Conservation (phyloP, 1,140 invertebrate species). For the Drosophila lacertosa region DNA sequence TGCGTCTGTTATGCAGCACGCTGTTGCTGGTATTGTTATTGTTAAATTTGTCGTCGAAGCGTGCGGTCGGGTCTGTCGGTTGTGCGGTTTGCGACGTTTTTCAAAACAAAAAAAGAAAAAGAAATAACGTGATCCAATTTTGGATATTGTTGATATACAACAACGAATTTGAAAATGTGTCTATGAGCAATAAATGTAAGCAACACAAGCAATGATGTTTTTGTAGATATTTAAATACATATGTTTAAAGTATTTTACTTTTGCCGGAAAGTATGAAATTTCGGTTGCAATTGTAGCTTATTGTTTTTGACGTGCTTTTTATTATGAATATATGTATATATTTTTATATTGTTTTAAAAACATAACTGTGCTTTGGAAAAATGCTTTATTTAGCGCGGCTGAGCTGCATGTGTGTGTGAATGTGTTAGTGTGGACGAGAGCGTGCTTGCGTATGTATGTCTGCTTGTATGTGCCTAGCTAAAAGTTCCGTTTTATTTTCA, state of each 20-base stretch:
- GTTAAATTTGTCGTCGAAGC: slow-evolving; percentile 36
- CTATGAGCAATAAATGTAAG: slow-evolving; percentile 37
- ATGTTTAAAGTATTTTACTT: slow-evolving; percentile 2
- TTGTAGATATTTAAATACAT: neutral
- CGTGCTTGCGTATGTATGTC: slow-evolving; percentile 12
- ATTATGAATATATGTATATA: slow-evolving; percentile 14
- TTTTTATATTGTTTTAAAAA: no score
- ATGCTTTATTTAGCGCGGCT: slow-evolving; percentile 36
- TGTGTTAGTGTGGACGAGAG: slow-evolving; percentile 11
- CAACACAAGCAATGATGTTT: slow-evolving; percentile 11
- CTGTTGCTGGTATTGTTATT: slow-evolving; percentile 27
- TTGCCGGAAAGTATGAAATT: slow-evolving; percentile 4
- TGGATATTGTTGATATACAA: slow-evolving; percentile 34
- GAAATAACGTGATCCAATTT: slow-evolving; percentile 30
- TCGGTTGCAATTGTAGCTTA: slow-evolving; percentile 15
- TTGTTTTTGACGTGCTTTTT: slow-evolving; percentile 18
- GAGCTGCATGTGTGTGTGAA: slow-evolving; percentile 11
- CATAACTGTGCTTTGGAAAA: slow-evolving; percentile 50
- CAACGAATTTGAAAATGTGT: slow-evolving; percentile 29
- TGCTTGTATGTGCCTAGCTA: neutral
- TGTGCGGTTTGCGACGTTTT: slow-evolving; percentile 33
- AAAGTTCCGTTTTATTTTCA: slow-evolving; percentile 42
- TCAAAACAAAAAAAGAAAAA: neutral
- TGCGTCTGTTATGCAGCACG: neutral
- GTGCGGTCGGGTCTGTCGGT: slow-evolving; percentile 38